Evolutionary conservation across 2,888 invertebrate species (phyloP).

Genomic region (Willowsia nigromaculata): DNA sequence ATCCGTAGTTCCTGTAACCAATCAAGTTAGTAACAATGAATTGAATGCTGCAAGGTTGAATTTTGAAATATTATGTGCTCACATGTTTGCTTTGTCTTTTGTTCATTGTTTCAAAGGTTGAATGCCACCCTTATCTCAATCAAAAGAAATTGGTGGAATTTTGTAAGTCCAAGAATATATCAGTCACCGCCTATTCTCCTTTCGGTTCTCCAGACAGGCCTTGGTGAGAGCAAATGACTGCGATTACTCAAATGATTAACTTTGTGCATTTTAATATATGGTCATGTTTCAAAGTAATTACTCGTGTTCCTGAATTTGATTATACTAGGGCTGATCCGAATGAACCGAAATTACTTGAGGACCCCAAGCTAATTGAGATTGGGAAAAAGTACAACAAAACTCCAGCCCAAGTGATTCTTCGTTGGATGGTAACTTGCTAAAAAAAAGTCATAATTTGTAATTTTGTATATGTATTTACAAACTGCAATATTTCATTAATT

Average conservation of each 20-base stretch:
- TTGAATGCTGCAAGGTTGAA: too few relatives aligned
- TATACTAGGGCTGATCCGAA: slow-evolving; percentile 23
- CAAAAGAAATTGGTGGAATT: slow-evolving; percentile 85
- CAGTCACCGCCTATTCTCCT: slow-evolving; percentile 87
- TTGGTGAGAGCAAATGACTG: too few relatives aligned
- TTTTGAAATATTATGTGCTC: too few relatives aligned
- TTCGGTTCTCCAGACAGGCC: slow-evolving; percentile 85
- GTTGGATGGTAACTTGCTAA: slow-evolving; percentile 84
- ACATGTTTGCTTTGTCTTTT: too few relatives aligned
- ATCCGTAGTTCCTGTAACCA: slow-evolving; percentile 84
- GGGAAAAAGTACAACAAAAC: slow-evolving; percentile 86
- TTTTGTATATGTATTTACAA: too few relatives aligned
- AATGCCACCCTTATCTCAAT: not conserved
- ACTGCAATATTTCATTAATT: too few relatives aligned
- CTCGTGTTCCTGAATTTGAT: too few relatives aligned
- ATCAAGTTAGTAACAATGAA: too few relatives aligned
- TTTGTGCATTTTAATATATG: too few relatives aligned
- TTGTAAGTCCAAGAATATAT: slow-evolving; percentile 85
- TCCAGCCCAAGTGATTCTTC: slow-evolving; percentile 86
- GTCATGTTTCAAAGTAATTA: too few relatives aligned
- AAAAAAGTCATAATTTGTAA: too few relatives aligned
- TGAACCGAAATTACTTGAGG: slow-evolving; percentile 86
- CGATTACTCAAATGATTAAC: too few relatives aligned
- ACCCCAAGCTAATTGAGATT: slow-evolving; percentile 84
- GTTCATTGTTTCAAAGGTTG: not conserved